phyloP scores from a whole-genome alignment of 1,140 invertebrate genomes.

The Philopotamus ludificatus region DNA sequence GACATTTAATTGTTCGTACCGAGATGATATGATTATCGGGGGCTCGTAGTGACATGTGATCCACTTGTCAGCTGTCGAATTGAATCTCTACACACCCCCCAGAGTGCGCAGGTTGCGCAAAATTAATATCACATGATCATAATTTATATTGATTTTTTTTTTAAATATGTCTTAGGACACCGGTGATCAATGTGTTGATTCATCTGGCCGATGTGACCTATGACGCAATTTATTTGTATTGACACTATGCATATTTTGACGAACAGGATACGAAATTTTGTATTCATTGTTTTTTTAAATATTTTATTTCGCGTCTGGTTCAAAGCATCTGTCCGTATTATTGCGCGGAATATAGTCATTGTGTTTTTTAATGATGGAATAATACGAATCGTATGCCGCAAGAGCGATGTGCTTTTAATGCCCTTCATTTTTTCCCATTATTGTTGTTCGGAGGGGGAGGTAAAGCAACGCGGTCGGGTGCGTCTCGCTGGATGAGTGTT shows the following conservation, averaged over 20 bases:
- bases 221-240: not conserved
- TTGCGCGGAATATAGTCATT: not conserved
- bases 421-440: constrained; percentile 8
- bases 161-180: not conserved
- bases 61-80: constrained; percentile 26
- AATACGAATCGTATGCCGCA: constrained; percentile 24
- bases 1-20: constrained; percentile 38
- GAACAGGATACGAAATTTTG: not conserved
- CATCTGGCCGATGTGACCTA: not conserved
- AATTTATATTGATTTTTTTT: not conserved
- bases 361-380: constrained; percentile 33
- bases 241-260: not conserved
- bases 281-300: not conserved
- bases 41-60: constrained; percentile 27
- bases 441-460: not conserved
- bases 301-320: not conserved
- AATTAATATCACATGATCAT: not conserved
- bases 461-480: constrained; percentile 10
- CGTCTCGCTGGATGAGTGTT: constrained; percentile 19
- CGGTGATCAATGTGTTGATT: constrained; percentile 8
- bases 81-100: constrained; percentile 18
- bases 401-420: constrained; percentile 29
- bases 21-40: constrained; percentile 39
- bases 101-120: not conserved
- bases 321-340: not conserved